Percentiles rank a stretch among this genome's conserved stretches.
Conservation (phyloP, 2,113 vertebrate genomes). For the Forbesichthys papilliferus region DNA sequence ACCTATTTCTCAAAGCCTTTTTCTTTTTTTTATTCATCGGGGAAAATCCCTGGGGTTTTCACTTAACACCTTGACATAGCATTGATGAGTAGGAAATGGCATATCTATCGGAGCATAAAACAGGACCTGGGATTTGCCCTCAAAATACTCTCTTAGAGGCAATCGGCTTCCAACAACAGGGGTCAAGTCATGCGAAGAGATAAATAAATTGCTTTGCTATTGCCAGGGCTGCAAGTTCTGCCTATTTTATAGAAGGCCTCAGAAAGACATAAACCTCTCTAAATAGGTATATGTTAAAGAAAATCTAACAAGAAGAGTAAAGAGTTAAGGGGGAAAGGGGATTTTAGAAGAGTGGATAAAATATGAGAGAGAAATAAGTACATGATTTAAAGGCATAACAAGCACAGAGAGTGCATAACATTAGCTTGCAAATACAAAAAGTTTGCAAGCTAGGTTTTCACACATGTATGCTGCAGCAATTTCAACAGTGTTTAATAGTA, state of each 20-base stretch:
- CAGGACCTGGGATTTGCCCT: slow-evolving; percentile 42
- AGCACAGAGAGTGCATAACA: slow-evolving; percentile 10
- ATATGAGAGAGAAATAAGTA: slow-evolving; percentile 3
- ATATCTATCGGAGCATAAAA: slow-evolving; percentile 37
- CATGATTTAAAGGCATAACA: slow-evolving; percentile 44
- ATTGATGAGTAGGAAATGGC: slow-evolving; percentile 46
- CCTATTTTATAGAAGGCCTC: slow-evolving; percentile 52
- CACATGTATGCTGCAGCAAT: slow-evolving; percentile 14
- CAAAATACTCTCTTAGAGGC: slow-evolving; percentile 56
- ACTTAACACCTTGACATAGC: slow-evolving; percentile 37
- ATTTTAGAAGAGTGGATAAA: neutral
- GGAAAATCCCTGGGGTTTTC: slow-evolving; percentile 15
- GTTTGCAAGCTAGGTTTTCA: slow-evolving; percentile 22
- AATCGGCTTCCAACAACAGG: slow-evolving; percentile 69
- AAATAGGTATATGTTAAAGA: slow-evolving; percentile 5
- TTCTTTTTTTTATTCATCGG: slow-evolving; percentile 19
- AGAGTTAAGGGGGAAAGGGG: too few relatives aligned
- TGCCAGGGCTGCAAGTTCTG: slow-evolving; percentile 40
- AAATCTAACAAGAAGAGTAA: neutral
- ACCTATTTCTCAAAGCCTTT: slow-evolving; percentile 21
- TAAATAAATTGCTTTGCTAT: slow-evolving; percentile 69
- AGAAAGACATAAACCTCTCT: slow-evolving; percentile 18
- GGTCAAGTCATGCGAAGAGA: slow-evolving; percentile 50
- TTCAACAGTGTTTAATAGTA: neutral
- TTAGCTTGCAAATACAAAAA: slow-evolving; percentile 13